Conservation (phyloP, 2,113 vertebrate species). For the Spermophilus dauricus region DNA sequence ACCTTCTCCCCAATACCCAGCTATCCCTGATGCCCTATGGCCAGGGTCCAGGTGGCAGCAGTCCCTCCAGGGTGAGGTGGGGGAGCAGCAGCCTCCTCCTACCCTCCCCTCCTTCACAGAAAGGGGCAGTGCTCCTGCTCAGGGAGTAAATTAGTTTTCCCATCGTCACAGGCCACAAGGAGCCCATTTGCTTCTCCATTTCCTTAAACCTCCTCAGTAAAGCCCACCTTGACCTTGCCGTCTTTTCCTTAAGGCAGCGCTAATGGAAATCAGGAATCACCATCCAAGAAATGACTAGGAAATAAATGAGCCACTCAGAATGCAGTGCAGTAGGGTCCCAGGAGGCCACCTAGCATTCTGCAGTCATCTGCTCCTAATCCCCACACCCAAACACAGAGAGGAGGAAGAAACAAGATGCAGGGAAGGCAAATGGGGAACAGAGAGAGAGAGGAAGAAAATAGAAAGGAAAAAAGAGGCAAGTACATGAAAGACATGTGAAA, state of each 20-base stretch:
- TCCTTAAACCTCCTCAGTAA: background rate
- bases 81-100: too few species aligned
- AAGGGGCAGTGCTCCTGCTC: background rate
- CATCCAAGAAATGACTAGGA: background rate
- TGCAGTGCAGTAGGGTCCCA: background rate
- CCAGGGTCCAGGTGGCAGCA: background rate
- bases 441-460: background rate
- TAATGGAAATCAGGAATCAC: background rate
- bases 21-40: background rate
- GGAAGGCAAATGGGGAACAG: too few species aligned
- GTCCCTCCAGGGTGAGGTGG: too few species aligned
- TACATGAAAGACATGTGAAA: background rate
- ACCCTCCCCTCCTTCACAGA: background rate
- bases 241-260: background rate
- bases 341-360: background rate
- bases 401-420: background rate
- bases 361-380: background rate
- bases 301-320: background rate
- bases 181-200: background rate
- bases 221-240: background rate
- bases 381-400: background rate
- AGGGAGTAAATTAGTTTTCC: background rate
- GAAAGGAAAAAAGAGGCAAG: background rate
- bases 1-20: background rate
- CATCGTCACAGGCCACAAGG: background rate